Evolutionary conservation across 2,113 vertebrate genomes (phyloP), one percentile per base, ranked within the genome.

Genomic region (Hylia prasina): DNA sequence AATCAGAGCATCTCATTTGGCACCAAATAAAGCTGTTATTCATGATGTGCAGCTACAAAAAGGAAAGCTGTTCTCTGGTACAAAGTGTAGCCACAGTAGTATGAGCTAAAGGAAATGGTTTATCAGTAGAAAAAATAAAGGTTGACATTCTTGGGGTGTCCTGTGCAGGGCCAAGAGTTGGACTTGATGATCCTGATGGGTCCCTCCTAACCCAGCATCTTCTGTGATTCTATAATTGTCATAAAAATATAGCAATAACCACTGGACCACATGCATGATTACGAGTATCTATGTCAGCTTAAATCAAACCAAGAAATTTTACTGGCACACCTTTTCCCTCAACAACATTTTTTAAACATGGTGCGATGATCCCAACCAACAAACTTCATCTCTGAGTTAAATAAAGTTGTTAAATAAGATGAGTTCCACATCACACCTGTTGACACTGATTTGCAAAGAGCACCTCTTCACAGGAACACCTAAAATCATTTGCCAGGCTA

Each of bases 11-110:
- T 97, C 97, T 97, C 96, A 98, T 97, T 97, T 98, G 93, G 84
- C 81, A 97, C 91, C 77, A 97, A 97, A 96, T 96, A 97, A 96
- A 98, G 91, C 87, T 97, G 84, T 95, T 98, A 96, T 97, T 97
- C 87, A 91, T 93, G 90, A 95, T 77, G 64, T 96, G 92, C 48
- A 91, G 70, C 65, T 90, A 97, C 72, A 96, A 95, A 96, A 97
- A 95, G 76, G 84, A 96, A 96, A 95, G 82, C 70, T 96, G 82
- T 86, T 97, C 86, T 87, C 85, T 93, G 72, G 35, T 88, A 47
- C 61, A 56, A 96, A 97, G 64, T 50, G 39, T n/a, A 95, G 61
- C 90, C 63, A 51, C 21, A 69, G 58, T 21, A 89, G 53, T 30
- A 40, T 0, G 15, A 94, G 86, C 72, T 92, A 47, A 94, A 90